Base-by-base conservation (phyloP, 2,113 vertebrate species). In the Falcunculus frontatus region DNA sequence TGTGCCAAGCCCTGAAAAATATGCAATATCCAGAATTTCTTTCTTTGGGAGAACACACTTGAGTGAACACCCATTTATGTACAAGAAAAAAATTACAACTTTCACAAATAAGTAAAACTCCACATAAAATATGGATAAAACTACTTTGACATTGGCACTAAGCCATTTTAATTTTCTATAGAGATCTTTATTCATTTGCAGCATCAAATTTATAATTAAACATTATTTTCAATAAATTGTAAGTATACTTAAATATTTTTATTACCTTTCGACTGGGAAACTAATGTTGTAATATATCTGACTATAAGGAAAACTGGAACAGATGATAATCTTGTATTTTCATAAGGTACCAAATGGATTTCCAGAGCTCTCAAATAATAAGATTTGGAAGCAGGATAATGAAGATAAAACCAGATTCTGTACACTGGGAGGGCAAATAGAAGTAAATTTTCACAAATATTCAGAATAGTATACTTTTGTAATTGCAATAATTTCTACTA, bases 91-190 rank as follows among this genome's bases (percentile, higher is more conserved):
- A 90, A 67, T 81, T 90, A n/a, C 11, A 90, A 20, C 39, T 92
- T 93, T 67, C 47, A 63, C 52, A 84, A 92, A 70, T 52, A 89
- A 30, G 20, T 72, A 83, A 91, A 91, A 85, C 16, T 65, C 49
- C 47, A 30, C 16, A 68, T 89, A 89, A 86, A 90, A 94, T 77
- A 90, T 79, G 13, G 47, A 27, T 41, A 82, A 55, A 95, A 60
- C 5, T 0, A 2, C 46, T 92, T 76, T 90, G 64, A 80, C 21
- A 44, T 44, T 93, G 90, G 69, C 90, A 82, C 9, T 22, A 62
- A 50, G 80, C 78, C 84, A 88, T 84, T 94, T 91, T 90, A 90
- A 84, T 90, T 78, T 90, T 94, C 79, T 90, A 26, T 57, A 90
- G 46, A 74, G 41, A 83, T 50, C 53, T 86, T 77, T 57, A 70